A percentile compares a stretch with the other conserved stretches of the same genome.
Conservation (phyloP, 2,113 vertebrate genomes). For the Seriola rivoliana region DNA sequence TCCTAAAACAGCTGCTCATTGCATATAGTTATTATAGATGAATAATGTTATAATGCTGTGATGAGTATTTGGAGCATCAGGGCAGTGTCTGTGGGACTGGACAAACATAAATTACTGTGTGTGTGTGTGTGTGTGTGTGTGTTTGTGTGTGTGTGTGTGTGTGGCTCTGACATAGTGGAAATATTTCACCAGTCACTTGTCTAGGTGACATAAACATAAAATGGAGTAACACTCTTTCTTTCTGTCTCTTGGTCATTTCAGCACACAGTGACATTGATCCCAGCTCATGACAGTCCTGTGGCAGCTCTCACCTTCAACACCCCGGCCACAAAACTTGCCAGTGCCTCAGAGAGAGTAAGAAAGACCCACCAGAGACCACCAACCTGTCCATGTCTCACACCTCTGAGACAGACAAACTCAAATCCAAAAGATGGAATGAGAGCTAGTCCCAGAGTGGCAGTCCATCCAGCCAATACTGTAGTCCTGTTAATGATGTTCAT, state of each 20-base stretch:
- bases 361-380: not conserved
- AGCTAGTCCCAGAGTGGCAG: not conserved
- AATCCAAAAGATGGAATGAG: not conserved
- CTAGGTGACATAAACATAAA: too few species aligned
- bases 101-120: too few species aligned
- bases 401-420: not conserved
- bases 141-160: too few species aligned
- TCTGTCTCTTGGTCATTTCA: constrained; percentile 66
- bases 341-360: constrained; percentile 94
- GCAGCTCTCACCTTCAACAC: constrained; percentile 94
- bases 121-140: too few species aligned
- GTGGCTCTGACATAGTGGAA: too few species aligned
- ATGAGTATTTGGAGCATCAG: too few species aligned
- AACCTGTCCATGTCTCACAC: not conserved
- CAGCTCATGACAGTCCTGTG: constrained; percentile 95
- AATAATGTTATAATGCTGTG: too few species aligned
- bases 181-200: too few species aligned
- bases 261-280: constrained; percentile 95
- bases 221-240: not conserved
- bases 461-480: not conserved
- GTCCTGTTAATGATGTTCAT: not conserved
- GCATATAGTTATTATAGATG: too few species aligned
- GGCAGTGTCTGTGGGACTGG: too few species aligned
- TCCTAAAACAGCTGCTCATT: too few species aligned
- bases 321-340: constrained; percentile 94